Evolutionary conservation across 1,140 invertebrate species (phyloP), one percentile per base, ranked within the genome.

Genomic region (Vanessa tameamea): DNA sequence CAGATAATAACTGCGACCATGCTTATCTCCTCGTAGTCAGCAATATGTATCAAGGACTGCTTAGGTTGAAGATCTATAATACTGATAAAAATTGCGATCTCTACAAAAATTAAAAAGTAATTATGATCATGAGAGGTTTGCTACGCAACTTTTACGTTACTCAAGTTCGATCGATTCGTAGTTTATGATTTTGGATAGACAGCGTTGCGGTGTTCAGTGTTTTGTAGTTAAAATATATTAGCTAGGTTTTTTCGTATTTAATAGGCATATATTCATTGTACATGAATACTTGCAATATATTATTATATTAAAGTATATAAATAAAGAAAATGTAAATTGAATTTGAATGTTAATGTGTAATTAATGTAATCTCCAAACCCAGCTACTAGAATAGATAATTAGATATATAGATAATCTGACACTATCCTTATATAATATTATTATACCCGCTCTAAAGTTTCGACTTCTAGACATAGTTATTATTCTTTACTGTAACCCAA

Each of bases 391-490:
- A 69, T 61, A 63, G 68, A 69, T 9, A 43, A 43, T 43, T 43
- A 43, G 37, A 37, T 37, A 37, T 37, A 37, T 37, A 37, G 31
- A 43, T 43, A 43, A 43, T 43, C 37, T 43, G 8, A 61, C 55
- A 31, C 16, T 59, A 9, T 47, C n/a, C 37, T 55, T n/a, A 37
- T 20, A 59, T 31, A 31, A 26, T 15, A 15, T 6, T 59, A 15
- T 13, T 26, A 26, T 15, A 51, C 8, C 26, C 47, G 43, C 53
- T 57, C 53, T 57, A 61, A 67, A 61, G 51, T 37, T 68, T 68
- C 57, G 67, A 74, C 72, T 74, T 69, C 66, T 74, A 74, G 57
- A 74, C 51, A 53, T 63, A 67, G 66, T 26, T 37, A 37, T 11
- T 61, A 37, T 63, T 64, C 64, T 65, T 53, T 68, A 20, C 37